Evolutionary conservation across 2,113 vertebrate species (phyloP).

Genomic region (Lepidothrix coronata): DNA sequence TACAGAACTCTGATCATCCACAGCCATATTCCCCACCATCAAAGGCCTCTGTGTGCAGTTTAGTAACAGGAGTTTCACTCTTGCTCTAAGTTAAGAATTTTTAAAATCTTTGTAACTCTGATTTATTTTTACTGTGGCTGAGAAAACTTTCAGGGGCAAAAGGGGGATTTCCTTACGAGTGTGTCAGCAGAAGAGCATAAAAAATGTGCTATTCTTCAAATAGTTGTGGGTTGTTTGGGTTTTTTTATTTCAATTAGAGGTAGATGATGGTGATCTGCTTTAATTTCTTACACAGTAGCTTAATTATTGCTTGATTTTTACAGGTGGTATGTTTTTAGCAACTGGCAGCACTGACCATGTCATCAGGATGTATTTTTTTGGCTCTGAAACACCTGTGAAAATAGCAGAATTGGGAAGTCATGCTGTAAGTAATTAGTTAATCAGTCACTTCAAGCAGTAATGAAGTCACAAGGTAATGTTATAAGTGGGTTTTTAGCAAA

Average conservation of each 20-base stretch:
- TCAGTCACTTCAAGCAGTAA: background rate
- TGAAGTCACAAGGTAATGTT: background rate
- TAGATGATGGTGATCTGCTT: background rate
- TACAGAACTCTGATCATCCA: background rate
- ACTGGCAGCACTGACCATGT: constrained; percentile 96
- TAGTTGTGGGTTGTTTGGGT: background rate
- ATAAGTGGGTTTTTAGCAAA: background rate
- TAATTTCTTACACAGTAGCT: background rate
- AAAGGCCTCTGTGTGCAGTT: background rate
- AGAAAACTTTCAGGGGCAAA: background rate
- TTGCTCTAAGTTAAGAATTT: background rate
- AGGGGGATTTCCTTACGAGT: background rate
- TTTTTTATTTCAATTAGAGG: background rate
- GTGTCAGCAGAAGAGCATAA: background rate
- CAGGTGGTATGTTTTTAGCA: constrained; percentile 96
- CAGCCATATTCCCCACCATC: background rate
- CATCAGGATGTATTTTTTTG: constrained; percentile 97
- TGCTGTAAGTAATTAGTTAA: constrained; percentile 78
- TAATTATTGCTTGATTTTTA: background rate
- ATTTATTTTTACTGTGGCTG: background rate
- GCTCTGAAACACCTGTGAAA: constrained; percentile 90
- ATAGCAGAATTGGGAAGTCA: constrained; percentile 92
- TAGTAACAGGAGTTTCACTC: background rate
- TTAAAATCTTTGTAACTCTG: background rate
- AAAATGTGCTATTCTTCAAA: background rate